Evolutionary conservation across 2,113 vertebrate species (phyloP).

Genomic region (Rana temporaria): DNA sequence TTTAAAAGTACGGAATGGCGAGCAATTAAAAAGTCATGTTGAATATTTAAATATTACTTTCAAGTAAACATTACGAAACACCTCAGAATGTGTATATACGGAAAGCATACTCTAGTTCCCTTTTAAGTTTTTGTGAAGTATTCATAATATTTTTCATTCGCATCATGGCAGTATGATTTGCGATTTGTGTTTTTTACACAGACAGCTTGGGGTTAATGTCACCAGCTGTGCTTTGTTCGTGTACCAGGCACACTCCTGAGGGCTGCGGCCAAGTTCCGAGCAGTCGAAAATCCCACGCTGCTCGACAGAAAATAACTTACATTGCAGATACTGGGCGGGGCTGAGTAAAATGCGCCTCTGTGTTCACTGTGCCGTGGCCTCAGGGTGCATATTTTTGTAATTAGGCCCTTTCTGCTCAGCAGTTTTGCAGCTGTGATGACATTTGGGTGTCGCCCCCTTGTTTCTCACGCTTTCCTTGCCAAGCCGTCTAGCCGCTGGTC

Average conservation of each 20-base stretch:
- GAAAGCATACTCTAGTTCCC: neutral
- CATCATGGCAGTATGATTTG: neutral
- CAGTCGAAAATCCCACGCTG: conserved; percentile 68
- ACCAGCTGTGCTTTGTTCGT: conserved; percentile 50
- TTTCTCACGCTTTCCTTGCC: conserved; percentile 90
- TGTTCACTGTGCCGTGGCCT: conserved; percentile 81
- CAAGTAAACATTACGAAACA: too few relatives aligned
- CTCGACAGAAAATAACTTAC: conserved; percentile 69
- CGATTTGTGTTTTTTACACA: conserved; percentile 4
- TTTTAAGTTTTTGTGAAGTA: neutral
- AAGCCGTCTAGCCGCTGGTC: conserved; percentile 76
- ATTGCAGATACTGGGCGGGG: conserved; percentile 67
- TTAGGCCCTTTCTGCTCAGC: conserved; percentile 88
- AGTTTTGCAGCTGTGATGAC: conserved; percentile 93
- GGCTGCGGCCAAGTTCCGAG: conserved; percentile 60
- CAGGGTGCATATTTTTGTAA: conserved; percentile 88
- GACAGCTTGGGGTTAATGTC: conserved; percentile 38
- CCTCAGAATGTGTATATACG: too few relatives aligned
- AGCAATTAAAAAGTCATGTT: too few relatives aligned
- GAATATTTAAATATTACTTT: too few relatives aligned
- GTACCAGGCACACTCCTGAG: conserved; percentile 57
- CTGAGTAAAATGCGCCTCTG: conserved; percentile 75
- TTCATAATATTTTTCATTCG: neutral
- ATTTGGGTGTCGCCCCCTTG: conserved; percentile 87
- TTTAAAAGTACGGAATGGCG: too few relatives aligned